Evolutionary conservation across 2,113 vertebrate genomes (phyloP), one percentile per base, ranked within the genome.

Genomic region (Pluvialis apricaria): DNA sequence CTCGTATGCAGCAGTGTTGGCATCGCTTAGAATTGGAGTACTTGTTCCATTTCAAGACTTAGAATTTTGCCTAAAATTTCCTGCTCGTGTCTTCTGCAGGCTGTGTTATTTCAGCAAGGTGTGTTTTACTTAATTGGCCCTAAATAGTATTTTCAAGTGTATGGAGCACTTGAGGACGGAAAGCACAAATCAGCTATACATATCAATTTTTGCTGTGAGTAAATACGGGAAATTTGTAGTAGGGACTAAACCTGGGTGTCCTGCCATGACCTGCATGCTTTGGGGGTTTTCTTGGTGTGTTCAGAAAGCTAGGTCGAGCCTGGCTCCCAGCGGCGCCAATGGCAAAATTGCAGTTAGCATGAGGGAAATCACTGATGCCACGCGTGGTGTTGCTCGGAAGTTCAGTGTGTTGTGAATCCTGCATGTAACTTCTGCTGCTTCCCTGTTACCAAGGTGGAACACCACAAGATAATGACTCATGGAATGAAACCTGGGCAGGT

Each of bases 221-320:
- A 32, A 42, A 58, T 8, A 28, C 1, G 6, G 57, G 51, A 29
- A 40, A 6, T 14, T 42, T 14, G 61, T 22, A 25, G 18, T 61
- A 13, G 65, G 9, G 25, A 38, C 19, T 60, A 49, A 47, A 42
- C 38, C 36, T 10, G 2, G 0, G 5, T 14, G 22, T 72, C 26
- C 25, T 36, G 83, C 75, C 1, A 0, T 25, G 24, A 6, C 22
- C 32, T 0, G 0, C 2, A 5, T 45, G 82, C 11, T 11, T n/a
- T 18, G 3, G 12, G 38, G 11, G 40, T 36, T 36, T 10, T 36
- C 7, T 49, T 47, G 20, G 4, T 40, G 36, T 17, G 16, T 58
- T 47, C 31, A 31, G 34, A 24, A 38, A 16, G 16, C 12, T 24
- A 9, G 16, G 24, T 65, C 54, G 47, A 58, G 54, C 42, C 57